A percentile compares a stretch with the other conserved stretches of the same genome.
Evolutionary conservation across 2,797 vertebrate species (phyloP).

Genomic region (Setipinna tenuifilis): DNA sequence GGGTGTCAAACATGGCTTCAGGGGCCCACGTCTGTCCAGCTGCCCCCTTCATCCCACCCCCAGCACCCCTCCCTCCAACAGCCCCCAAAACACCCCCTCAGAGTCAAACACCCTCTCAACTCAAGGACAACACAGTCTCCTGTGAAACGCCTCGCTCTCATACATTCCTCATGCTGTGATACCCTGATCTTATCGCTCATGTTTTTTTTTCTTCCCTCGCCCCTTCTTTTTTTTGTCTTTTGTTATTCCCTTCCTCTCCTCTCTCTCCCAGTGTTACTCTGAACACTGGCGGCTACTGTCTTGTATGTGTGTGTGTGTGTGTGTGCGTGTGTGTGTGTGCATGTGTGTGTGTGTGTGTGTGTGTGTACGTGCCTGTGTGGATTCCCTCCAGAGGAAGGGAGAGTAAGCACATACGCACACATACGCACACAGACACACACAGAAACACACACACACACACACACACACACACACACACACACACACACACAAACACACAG

Average conservation of each 20-base stretch:
- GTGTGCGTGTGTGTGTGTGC: slow-evolving; percentile 23
- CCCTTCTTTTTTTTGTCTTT: slow-evolving; percentile 38
- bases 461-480: neutral
- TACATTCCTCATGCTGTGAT: slow-evolving; percentile 48
- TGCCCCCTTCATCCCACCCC: neutral
- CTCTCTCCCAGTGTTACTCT: neutral
- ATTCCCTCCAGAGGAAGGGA: neutral
- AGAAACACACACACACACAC: neutral
- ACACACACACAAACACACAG: neutral
- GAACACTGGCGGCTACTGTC: neutral
- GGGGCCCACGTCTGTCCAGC: neutral
- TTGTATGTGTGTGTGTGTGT: slow-evolving; percentile 45
- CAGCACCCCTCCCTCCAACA: neutral
- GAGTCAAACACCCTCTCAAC: neutral
- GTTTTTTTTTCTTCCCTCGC: no score
- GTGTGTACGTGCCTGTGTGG: neutral
- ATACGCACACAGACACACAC: neutral
- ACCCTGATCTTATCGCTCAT: slow-evolving; percentile 14
- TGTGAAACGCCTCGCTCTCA: slow-evolving; percentile 61
- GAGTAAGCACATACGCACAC: neutral
- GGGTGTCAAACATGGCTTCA: neutral
- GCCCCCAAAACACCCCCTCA: neutral
- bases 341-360: neutral
- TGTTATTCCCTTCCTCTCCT: slow-evolving; percentile 44
- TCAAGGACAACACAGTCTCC: slow-evolving; percentile 7